Percentiles rank a stretch among this genome's conserved stretches.
These are phyloP conservation scores for Gobio occitaniae DNA, from an alignment of 2,797 vertebrate genomes.

Conservation along the genomic window DNA sequence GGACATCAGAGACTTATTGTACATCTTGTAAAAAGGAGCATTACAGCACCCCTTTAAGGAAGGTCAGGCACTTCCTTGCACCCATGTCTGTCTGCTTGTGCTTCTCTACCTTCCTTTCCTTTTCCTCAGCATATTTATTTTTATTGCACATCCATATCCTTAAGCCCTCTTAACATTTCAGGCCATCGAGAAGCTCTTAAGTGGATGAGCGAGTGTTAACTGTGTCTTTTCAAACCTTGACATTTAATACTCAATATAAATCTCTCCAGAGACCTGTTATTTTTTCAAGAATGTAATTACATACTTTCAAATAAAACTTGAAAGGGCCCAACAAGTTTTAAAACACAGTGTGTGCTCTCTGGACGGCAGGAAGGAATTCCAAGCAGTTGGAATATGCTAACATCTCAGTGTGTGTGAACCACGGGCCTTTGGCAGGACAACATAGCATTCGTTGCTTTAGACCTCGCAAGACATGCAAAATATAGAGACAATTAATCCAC, in stretches of 20 bases:
- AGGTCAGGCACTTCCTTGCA: background rate
- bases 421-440: slow-evolving; percentile 72
- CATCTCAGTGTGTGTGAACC: slow-evolving; percentile 85
- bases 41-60: background rate
- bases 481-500: slow-evolving; percentile 12
- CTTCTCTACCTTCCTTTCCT: slow-evolving; percentile 24
- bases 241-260: slow-evolving; percentile 97
- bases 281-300: slow-evolving; percentile 99
- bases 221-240: slow-evolving; percentile 90
- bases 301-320: slow-evolving; percentile 99
- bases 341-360: slow-evolving; percentile 93
- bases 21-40: too few relatives aligned
- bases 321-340: slow-evolving; percentile 98
- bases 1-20: too few relatives aligned
- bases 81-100: slow-evolving; percentile 38
- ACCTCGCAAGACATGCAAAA: slow-evolving; percentile 59
- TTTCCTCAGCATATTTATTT: slow-evolving; percentile 61
- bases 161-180: slow-evolving; percentile 64
- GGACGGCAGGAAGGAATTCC: slow-evolving; percentile 93
- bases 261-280: slow-evolving; percentile 92
- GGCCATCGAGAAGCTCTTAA: slow-evolving; percentile 66
- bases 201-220: slow-evolving; percentile 81
- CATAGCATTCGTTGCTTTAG: slow-evolving; percentile 59
- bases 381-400: slow-evolving; percentile 98
- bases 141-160: slow-evolving; percentile 55